Evolutionary conservation across 2,797 vertebrate species (phyloP).

Genomic region (Siniperca undulata): DNA sequence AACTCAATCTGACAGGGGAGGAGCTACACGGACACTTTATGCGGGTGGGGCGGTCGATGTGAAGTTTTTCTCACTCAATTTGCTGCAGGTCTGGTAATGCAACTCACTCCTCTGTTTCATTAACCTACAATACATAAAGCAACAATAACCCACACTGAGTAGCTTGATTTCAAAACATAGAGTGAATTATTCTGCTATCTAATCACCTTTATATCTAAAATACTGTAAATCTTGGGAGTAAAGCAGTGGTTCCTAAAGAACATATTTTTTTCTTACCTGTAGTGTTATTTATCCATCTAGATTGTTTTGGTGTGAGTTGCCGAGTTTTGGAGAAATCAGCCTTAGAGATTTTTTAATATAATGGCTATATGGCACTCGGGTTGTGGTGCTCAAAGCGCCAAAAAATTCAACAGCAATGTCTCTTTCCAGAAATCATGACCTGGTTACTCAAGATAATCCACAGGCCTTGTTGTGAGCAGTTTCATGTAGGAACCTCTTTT

Average conservation of each 20-base stretch:
- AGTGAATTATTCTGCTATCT: background rate
- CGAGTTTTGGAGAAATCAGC: no score
- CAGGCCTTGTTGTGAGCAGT: no score
- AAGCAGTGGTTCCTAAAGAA: background rate
- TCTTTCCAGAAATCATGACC: no score
- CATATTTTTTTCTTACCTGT: no score
- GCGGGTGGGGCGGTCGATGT: background rate
- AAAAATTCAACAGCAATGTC: no score
- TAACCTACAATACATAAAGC: background rate
- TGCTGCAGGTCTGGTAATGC: background rate
- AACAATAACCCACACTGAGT: background rate
- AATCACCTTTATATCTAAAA: background rate
- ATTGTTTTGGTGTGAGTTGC: no score
- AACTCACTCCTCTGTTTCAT: background rate
- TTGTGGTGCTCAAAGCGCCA: no score
- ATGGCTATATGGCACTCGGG: no score
- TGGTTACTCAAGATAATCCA: no score
- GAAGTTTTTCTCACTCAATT: background rate
- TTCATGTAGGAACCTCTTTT: no score
- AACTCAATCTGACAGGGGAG: slow-evolving; percentile 75
- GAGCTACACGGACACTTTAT: slow-evolving; percentile 46
- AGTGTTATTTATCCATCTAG: no score
- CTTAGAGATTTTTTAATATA: no score
- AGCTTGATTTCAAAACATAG: background rate
- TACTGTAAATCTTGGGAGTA: background rate